These are phyloP conservation scores for Chionomys nivalis DNA, from an alignment of 2,113 vertebrate species.

Conservation along the genomic window DNA sequence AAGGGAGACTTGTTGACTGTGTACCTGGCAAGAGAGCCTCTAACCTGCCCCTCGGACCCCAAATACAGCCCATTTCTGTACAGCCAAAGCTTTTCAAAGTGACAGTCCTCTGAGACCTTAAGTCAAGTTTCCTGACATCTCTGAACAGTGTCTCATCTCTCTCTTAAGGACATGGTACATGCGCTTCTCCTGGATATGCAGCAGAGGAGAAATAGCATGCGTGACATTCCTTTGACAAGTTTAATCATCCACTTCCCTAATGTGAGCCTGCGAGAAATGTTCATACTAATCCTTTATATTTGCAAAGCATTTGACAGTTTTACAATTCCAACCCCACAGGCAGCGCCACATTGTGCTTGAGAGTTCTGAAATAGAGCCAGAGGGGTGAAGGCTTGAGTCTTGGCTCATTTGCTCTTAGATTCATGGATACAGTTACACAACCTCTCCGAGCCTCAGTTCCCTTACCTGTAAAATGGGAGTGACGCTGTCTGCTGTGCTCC, in stretches of 20 bases:
- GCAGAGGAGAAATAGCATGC: neutral
- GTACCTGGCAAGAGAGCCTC: neutral
- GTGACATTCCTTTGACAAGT: neutral
- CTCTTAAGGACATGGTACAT: accelerated
- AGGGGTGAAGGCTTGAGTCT: neutral
- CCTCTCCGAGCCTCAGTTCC: neutral
- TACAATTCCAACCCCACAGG: neutral
- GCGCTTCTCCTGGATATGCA: neutral
- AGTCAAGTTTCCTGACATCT: neutral
- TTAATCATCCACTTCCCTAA: neutral
- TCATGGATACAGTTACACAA: too few species aligned
- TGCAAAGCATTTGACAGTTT: neutral
- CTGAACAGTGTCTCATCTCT: neutral
- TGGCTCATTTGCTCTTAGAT: neutral
- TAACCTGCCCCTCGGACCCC: neutral
- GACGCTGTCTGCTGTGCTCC: neutral
- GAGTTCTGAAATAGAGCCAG: neutral
- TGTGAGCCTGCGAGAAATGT: neutral
- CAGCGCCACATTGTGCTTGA: accelerated
- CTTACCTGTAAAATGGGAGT: neutral
- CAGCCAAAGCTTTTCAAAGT: neutral
- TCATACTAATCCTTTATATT: neutral
- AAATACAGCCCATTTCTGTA: neutral
- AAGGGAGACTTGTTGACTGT: accelerated
- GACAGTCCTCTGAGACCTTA: neutral